Evolutionary conservation across 2,888 invertebrate genomes (phyloP).

Genomic region (Xestia sexstrigata): DNA sequence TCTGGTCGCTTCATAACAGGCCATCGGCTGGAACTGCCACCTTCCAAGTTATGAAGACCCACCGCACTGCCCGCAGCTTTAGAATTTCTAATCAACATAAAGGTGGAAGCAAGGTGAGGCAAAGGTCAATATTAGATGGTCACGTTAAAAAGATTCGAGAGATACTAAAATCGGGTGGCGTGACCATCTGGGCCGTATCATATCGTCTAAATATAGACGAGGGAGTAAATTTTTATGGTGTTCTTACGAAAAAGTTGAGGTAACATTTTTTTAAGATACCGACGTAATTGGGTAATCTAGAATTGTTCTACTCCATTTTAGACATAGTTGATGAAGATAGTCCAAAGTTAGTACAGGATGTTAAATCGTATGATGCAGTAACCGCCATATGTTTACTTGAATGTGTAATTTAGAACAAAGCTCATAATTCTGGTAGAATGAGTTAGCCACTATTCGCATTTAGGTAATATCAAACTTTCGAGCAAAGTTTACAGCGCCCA

Average conservation of each 20-base stretch:
- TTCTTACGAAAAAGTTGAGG: constrained; percentile 80
- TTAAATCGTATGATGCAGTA: neutral
- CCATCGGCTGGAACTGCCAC: constrained; percentile 85
- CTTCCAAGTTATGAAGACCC: constrained; percentile 78
- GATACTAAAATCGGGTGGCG: constrained; percentile 88
- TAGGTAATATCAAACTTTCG: constrained; percentile 57
- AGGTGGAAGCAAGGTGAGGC: constrained; percentile 76
- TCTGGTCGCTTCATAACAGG: constrained; percentile 85
- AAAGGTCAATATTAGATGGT: constrained; percentile 79
- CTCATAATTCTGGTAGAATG: constrained; percentile 16
- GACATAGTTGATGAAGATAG: constrained; percentile 58
- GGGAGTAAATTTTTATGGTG: constrained; percentile 85
- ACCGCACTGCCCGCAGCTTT: constrained; percentile 71
- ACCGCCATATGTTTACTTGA: constrained; percentile 1
- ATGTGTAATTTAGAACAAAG: constrained; percentile 34
- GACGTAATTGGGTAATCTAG: constrained; percentile 61
- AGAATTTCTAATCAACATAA: constrained; percentile 72
- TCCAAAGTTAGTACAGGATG: constrained; percentile 14
- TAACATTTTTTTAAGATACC: constrained; percentile 69
- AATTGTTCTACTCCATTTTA: constrained; percentile 61
- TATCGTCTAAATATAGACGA: constrained; percentile 87
- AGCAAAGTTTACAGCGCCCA: constrained; percentile 43
- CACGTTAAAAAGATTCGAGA: constrained; percentile 85
- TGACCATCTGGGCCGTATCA: constrained; percentile 89
- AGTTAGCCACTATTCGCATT: constrained; percentile 37